Conservation (phyloP, 1,140 invertebrate species). For the Antheraea mylitta region DNA sequence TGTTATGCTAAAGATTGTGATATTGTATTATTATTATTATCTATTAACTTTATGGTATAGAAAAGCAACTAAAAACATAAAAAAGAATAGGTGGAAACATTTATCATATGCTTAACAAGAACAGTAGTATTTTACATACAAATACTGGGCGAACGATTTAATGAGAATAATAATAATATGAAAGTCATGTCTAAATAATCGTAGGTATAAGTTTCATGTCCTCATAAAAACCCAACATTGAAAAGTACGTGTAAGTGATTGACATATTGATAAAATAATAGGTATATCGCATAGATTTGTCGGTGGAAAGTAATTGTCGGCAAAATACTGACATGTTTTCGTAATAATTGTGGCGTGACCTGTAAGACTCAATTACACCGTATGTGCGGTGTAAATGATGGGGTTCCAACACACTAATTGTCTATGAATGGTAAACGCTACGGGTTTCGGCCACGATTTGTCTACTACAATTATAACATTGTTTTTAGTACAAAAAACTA, state of each 20-base stretch:
- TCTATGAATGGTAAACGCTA: conserved; percentile 35
- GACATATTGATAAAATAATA: conserved; percentile 5
- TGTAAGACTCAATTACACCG: conserved; percentile 33
- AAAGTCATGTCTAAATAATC: no score
- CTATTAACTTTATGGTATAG: no score
- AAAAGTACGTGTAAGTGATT: neutral
- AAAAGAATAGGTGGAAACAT: no score
- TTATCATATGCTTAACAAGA: no score
- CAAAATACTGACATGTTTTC: conserved; percentile 46
- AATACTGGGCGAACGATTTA: no score
- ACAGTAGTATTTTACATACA: no score
- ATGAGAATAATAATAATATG: no score
- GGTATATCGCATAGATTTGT: neutral
- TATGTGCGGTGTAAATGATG: conserved; percentile 30
- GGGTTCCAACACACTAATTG: conserved; percentile 29
- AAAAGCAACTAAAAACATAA: no score
- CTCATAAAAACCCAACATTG: no score
- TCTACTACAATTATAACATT: neutral
- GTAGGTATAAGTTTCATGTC: no score
- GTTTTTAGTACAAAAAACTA: neutral
- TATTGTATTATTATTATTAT: no score
- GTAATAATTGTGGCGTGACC: conserved; percentile 39
- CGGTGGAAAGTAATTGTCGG: conserved; percentile 25
- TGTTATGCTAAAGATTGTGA: no score
- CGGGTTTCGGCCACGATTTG: conserved; percentile 9